Evolutionary conservation across 2,797 vertebrate species (phyloP), one percentile per base, ranked within the genome.

Genomic region (Macropus fuliginosus): DNA sequence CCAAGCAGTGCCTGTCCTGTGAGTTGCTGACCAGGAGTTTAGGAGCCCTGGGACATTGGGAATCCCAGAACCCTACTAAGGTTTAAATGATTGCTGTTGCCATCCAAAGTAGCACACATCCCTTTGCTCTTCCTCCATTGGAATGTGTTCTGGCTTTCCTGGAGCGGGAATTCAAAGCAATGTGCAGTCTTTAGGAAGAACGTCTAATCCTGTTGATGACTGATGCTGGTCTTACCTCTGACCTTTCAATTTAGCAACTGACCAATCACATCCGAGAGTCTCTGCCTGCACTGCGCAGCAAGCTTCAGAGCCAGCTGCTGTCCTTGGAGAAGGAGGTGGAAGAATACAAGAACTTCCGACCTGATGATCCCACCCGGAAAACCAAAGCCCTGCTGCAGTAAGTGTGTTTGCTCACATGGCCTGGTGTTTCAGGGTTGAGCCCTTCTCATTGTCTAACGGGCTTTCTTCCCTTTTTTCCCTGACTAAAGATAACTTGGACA

Each of bases 291-390:
- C 98, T 99, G 96, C 99, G 99, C 21, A 99, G 99, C 98, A 99
- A 99, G 56, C 99, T 99, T 5, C 99, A 99, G 98, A 99, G 99
- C 97, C 99, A 99, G 98, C 98, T 99, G 74, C 99, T 99, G 0
- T 99, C 99, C 9, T 98, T 99, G 98, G 99, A 99, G 97, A 99
- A 99, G 98, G 99, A 99, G 97, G 99, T 99, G n/a, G 99, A 99
- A 95, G 99, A 99, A 94, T 99, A 99, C 96, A 99, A 99, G 98
- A 99, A 99, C 98, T 99, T 99, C 98, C 99, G 99, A 1, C 99
- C 99, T 0, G 99, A 99, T 0, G 99, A 99, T 92, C 99, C 99
- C n/a, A 99, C 99, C 0, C 98, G 99, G 56, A 99, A 99, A 98
- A 99, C 99, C 98, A 99, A 99, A 99, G 99, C 99, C 18, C 96